These are phyloP conservation scores for Lagorchestes hirsutus DNA, from an alignment of 2,797 vertebrate species.

Conservation along the genomic window DNA sequence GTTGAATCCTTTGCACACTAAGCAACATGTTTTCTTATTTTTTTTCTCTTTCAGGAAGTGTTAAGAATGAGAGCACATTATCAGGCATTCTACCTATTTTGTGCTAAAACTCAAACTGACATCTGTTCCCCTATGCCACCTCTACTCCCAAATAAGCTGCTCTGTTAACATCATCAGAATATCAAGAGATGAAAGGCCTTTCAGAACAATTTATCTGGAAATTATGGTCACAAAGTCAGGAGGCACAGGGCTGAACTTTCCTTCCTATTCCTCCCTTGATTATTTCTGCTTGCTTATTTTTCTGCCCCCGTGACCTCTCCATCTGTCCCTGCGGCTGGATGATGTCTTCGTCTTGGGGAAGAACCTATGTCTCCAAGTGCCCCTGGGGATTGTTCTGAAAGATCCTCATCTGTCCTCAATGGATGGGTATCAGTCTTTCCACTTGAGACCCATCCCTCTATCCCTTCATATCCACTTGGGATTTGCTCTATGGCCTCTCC, in stretches of 20 bases:
- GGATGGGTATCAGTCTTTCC: not conserved
- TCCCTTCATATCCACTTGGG: not conserved
- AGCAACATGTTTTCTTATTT: not conserved
- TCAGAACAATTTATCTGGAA: not conserved
- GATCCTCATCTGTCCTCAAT: not conserved
- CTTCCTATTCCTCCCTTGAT: not conserved
- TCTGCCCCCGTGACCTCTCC: not conserved
- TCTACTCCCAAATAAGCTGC: not conserved
- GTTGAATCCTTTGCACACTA: not conserved
- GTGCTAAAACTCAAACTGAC: not conserved
- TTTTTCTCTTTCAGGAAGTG: not conserved
- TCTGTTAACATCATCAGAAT: not conserved
- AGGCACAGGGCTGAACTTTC: not conserved
- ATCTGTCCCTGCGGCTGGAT: not conserved
- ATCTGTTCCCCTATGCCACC: not conserved
- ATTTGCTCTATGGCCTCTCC: not conserved
- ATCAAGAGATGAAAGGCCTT: not conserved
- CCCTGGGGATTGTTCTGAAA: not conserved
- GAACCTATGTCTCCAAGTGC: not conserved
- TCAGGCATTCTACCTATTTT: not conserved
- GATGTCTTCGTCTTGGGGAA: not conserved
- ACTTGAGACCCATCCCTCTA: not conserved
- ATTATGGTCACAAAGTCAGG: not conserved
- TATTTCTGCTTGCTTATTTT: not conserved
- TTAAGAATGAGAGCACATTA: not conserved